Conservation (phyloP, 2,888 invertebrate species). For the Laspeyria flexula region DNA sequence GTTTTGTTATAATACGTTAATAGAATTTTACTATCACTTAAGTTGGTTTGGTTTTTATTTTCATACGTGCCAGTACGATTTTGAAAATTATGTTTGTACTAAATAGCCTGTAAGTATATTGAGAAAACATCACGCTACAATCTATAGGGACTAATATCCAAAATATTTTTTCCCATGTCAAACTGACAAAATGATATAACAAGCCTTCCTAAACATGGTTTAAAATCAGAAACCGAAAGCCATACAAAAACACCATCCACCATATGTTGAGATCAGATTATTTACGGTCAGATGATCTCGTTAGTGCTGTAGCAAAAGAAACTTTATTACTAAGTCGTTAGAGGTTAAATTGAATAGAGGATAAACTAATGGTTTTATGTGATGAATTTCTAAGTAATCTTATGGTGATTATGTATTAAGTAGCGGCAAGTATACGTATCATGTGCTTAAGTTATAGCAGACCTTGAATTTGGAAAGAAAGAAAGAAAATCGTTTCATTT, state of each 20-base stretch:
- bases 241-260: conserved; percentile 64
- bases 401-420: conserved; percentile 10
- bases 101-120: no score
- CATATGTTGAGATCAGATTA: conserved; percentile 66
- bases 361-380: neutral
- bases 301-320: neutral
- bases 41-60: no score
- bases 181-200: neutral
- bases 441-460: neutral
- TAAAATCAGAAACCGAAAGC: conserved; percentile 47
- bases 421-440: conserved; percentile 2
- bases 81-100: no score
- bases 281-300: conserved; percentile 50
- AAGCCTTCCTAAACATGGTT: conserved; percentile 27
- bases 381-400: conserved; percentile 9
- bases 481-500: no score
- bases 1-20: no score
- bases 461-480: neutral
- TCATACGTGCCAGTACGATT: no score
- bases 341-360: neutral
- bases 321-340: neutral
- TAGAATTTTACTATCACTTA: no score
- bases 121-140: no score
- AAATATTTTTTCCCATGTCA: no score
- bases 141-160: no score